Base-by-base conservation (phyloP, 2,888 invertebrate genomes). In the Oasisia sp. region DNA sequence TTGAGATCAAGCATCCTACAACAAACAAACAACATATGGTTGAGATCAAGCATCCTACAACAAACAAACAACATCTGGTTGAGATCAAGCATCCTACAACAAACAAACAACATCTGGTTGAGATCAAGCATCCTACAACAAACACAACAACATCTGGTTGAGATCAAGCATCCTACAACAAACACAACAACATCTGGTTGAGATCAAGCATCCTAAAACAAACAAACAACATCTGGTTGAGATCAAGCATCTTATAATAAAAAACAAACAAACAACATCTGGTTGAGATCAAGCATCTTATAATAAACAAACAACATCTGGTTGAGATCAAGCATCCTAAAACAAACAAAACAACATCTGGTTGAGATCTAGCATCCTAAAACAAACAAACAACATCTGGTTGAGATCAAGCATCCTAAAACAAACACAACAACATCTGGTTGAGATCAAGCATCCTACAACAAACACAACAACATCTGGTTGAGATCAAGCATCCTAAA, bases 11-110 rank as follows among this genome's bases (percentile, higher is more conserved):
- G 74, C 74, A 74, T 74, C 74, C 74, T n/a, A n/a, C n/a, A n/a
- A n/a, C n/a, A n/a, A n/a, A n/a, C n/a, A n/a, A n/a, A n/a, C 0
- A 74, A 74, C 74, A 74, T 74, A 27, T 74, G 74, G 1, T 7
- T 74, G 74, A 74, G n/a, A 74, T 74, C 74, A 74, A 74, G 74
- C 74, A 74, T 74, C 74, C 74, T n/a, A n/a, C n/a, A n/a, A n/a
- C n/a, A n/a, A n/a, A n/a, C n/a, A n/a, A n/a, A n/a, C 0, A 74
- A 74, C 74, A 74, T 74, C 74, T 74, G 74, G 1, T 7, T 74
- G 74, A 74, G n/a, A 74, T 74, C 74, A 74, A 74, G 74, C 74
- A 74, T 74, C 74, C 74, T n/a, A n/a, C n/a, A n/a, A n/a, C n/a
- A n/a, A n/a, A n/a, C n/a, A n/a, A n/a, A n/a, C 0, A 74, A 74